Evolutionary conservation across 2,797 vertebrate species (phyloP).

Genomic region (Argentina silus): DNA sequence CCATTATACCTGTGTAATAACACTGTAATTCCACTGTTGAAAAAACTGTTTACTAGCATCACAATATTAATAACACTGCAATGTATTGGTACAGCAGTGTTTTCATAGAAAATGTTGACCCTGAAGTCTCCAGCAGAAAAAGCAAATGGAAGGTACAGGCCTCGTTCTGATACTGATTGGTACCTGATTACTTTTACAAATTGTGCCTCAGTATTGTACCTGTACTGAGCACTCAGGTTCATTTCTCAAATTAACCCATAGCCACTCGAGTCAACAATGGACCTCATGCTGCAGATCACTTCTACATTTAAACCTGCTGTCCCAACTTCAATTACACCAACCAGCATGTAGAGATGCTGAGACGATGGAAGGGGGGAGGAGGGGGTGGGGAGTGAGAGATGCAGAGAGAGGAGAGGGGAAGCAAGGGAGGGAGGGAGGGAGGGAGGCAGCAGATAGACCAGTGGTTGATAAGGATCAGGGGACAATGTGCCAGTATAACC

Average conservation of each 20-base stretch:
- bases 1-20: too few relatives aligned
- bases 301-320: neutral
- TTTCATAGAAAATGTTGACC: too few relatives aligned
- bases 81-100: too few relatives aligned
- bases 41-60: too few relatives aligned
- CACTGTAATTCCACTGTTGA: too few relatives aligned
- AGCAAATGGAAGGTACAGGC: too few relatives aligned
- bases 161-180: too few relatives aligned
- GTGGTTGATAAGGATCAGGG: conserved; percentile 53
- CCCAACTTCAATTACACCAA: neutral
- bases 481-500: conserved; percentile 64
- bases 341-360: neutral
- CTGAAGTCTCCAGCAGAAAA: too few relatives aligned
- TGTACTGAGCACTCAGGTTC: neutral
- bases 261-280: too few relatives aligned
- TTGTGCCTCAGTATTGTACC: neutral
- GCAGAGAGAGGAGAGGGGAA: too few relatives aligned
- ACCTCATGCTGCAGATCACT: neutral
- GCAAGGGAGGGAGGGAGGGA: neutral
- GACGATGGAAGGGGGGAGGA: neutral
- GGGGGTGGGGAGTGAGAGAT: neutral
- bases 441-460: conserved; percentile 15
- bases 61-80: too few relatives aligned
- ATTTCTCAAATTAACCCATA: neutral
- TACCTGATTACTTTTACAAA: too few relatives aligned